Evolutionary conservation across 2,888 invertebrate genomes (phyloP), one percentile per base, ranked within the genome.

Genomic region (Oscheius onirici): DNA sequence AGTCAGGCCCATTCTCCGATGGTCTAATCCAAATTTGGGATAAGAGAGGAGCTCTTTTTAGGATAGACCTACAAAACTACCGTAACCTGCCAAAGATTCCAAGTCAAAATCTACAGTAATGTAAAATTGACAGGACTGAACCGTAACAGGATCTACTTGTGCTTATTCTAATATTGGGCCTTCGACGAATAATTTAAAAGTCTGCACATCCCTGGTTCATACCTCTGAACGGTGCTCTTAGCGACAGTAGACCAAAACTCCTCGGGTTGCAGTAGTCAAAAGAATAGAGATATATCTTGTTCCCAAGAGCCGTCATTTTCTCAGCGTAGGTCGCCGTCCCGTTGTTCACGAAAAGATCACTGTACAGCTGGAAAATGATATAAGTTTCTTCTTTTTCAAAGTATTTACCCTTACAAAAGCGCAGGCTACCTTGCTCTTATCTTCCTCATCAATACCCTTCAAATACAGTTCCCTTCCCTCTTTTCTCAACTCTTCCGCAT

Each of bases 171-270:
- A n/a, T n/a, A n/a, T n/a, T n/a, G n/a, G n/a, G n/a, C n/a, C n/a
- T n/a, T n/a, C n/a, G n/a, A n/a, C n/a, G n/a, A n/a, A n/a, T n/a
- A n/a, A n/a, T n/a, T n/a, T n/a, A n/a, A n/a, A n/a, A n/a, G n/a
- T n/a, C n/a, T n/a, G n/a, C n/a, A n/a, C n/a, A n/a, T n/a, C n/a
- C n/a, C n/a, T n/a, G n/a, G n/a, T n/a, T 34, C 5, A 6, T 55
- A 82, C 80, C 80, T 76, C 75, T 73, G 69, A 84, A 85, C 15
- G 85, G 84, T 60, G 82, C 78, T n/a, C 79, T 61, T 5, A 80
- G 60, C 0, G 79, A 72, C 10, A 82, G 69, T n/a, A 83, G 72
- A 20, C 80, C 81, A 63, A 81, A 81, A 66, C 81, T 83, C 69
- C 78, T 73, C 2, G 82, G 82, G 51, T 83, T 83, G 69, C 67